Percentiles rank a stretch among this genome's conserved stretches.
phyloP scores from a whole-genome alignment of 2,113 vertebrate genomes.

The Maccullochella peelii region DNA sequence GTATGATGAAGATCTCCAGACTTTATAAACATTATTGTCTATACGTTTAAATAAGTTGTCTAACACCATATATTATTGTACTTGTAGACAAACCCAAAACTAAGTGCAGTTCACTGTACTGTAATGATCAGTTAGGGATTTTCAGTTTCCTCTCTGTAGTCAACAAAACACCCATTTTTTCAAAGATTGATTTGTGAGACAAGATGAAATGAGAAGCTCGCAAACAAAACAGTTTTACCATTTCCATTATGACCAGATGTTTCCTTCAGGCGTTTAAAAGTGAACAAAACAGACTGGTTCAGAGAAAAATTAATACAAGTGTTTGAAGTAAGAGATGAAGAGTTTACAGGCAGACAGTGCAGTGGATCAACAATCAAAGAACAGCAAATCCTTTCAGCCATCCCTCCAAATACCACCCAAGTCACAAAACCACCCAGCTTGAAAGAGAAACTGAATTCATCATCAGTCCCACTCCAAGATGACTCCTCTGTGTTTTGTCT shows the following conservation, averaged over 20 bases:
- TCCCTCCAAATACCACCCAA: constrained; percentile 69
- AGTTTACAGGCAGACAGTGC: constrained; percentile 30
- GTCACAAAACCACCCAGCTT: constrained; percentile 70
- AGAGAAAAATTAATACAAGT: constrained; percentile 23
- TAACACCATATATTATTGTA: neutral
- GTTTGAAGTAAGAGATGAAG: constrained; percentile 49
- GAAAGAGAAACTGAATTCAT: constrained; percentile 59
- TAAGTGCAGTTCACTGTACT: neutral
- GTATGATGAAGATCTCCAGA: neutral
- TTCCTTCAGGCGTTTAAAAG: neutral
- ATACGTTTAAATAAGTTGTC: neutral
- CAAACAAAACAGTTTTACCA: neutral
- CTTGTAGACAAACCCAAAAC: neutral
- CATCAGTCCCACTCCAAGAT: constrained; percentile 35
- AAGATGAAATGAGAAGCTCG: neutral
- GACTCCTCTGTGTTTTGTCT: constrained; percentile 49
- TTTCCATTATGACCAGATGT: neutral
- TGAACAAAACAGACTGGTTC: constrained; percentile 34
- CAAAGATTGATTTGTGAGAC: neutral
- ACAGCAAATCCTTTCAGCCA: constrained; percentile 58
- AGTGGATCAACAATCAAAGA: constrained; percentile 53
- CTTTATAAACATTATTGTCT: neutral
- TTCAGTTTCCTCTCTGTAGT: neutral
- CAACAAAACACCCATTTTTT: neutral
- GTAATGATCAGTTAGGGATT: constrained; percentile 2